These are phyloP conservation scores for Leptestheria dahalacensis DNA, from an alignment of 1,140 invertebrate species.

Conservation along the genomic window DNA sequence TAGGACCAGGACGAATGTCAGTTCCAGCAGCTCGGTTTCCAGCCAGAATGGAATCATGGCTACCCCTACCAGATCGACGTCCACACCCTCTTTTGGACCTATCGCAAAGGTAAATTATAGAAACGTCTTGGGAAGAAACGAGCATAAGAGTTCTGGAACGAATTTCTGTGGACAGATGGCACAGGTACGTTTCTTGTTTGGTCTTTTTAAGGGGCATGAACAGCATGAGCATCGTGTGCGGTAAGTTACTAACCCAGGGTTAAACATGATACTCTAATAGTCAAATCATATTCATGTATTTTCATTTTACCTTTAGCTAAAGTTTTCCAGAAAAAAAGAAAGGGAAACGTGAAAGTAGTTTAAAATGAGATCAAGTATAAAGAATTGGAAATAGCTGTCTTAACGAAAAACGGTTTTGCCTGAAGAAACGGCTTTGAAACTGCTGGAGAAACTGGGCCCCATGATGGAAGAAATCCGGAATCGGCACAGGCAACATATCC, in stretches of 20 bases:
- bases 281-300: too few relatives aligned
- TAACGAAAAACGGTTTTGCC: too few relatives aligned
- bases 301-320: too few relatives aligned
- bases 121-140: too few relatives aligned
- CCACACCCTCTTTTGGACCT: conserved; percentile 53
- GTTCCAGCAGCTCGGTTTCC: conserved; percentile 47
- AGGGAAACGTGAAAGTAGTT: too few relatives aligned
- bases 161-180: too few relatives aligned
- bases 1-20: conserved; percentile 55
- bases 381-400: too few relatives aligned
- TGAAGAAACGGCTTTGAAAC: conserved; percentile 55
- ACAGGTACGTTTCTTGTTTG: background rate
- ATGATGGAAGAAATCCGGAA: conserved; percentile 74
- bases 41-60: conserved; percentile 37
- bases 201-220: background rate
- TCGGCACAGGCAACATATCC: conserved; percentile 59
- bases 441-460: conserved; percentile 79
- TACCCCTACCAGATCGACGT: conserved; percentile 36
- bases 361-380: too few relatives aligned
- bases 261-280: too few relatives aligned
- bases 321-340: too few relatives aligned
- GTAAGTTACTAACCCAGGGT: background rate
- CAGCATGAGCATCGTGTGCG: background rate
- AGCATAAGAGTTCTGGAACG: too few relatives aligned
- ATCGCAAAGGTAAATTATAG: conserved; percentile 62